phyloP scores from a whole-genome alignment of 2,113 vertebrate genomes.

The Lepisosteus osseus region DNA sequence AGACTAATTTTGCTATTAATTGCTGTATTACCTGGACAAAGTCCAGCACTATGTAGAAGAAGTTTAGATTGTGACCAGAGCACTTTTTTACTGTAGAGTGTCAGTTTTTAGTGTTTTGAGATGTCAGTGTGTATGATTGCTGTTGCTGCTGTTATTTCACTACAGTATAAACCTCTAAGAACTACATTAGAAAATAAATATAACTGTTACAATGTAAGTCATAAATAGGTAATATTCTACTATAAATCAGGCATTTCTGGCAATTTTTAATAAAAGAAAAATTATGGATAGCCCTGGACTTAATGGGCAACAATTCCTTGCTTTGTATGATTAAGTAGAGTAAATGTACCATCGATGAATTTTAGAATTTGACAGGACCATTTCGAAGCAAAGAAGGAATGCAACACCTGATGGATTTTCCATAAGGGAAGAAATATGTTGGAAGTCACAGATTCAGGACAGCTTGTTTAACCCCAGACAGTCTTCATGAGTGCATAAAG shows the following conservation, averaged over 20 bases:
- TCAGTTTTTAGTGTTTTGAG: too few relatives aligned
- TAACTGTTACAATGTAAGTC: conserved; percentile 46
- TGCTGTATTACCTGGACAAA: neutral
- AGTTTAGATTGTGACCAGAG: too few relatives aligned
- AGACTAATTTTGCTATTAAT: neutral
- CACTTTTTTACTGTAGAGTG: too few relatives aligned
- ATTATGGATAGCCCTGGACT: neutral
- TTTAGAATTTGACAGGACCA: conserved; percentile 14
- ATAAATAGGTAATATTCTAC: conserved; percentile 48
- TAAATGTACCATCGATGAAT: conserved; percentile 19
- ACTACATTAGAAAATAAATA: conserved; percentile 39
- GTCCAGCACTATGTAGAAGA: too few relatives aligned
- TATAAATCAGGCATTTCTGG: conserved; percentile 42
- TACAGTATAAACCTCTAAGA: conserved; percentile 47
- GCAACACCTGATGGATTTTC: conserved; percentile 21
- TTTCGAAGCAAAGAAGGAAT: conserved; percentile 14
- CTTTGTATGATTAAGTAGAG: conserved; percentile 20
- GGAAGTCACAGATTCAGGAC: neutral
- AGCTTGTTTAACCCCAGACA: conserved; percentile 16
- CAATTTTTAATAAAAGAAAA: conserved; percentile 37
- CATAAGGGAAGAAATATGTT: conserved; percentile 12
- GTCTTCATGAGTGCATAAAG: neutral
- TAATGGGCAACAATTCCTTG: conserved; percentile 8
- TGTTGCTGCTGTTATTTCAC: conserved; percentile 37
- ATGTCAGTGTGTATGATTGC: conserved; percentile 8